Conservation (phyloP, 2,888 invertebrate genomes). For the Trissolcus brochymenae region DNA sequence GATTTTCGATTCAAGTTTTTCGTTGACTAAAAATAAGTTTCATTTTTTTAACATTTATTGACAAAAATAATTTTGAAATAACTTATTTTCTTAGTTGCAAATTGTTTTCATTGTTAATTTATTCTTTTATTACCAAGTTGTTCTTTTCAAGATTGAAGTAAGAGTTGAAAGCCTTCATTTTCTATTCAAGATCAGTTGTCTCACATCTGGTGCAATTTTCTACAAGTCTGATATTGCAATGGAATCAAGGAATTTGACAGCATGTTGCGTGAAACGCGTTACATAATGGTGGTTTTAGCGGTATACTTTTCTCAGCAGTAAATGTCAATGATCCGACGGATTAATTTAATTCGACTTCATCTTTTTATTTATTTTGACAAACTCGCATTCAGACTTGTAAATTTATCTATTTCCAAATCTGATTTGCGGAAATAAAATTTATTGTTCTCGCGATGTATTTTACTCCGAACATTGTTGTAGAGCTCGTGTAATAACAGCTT, state of each 20-base stretch:
- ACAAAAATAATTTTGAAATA: background rate
- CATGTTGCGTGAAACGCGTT: conserved; percentile 1
- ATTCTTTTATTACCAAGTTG: no score
- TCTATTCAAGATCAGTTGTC: background rate
- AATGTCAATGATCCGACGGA: conserved; percentile 11
- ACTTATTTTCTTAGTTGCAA: no score
- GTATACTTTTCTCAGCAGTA: conserved; percentile 3
- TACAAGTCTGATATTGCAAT: background rate
- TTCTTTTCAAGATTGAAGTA: background rate
- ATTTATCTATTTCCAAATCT: no score
- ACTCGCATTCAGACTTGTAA: no score
- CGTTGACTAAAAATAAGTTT: background rate
- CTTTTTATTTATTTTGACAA: no score
- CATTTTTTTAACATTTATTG: background rate
- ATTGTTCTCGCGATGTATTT: no score
- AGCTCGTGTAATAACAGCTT: conserved; percentile 35
- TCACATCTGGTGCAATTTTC: background rate
- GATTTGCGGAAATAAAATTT: no score
- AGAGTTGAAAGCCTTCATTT: background rate
- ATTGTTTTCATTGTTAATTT: no score
- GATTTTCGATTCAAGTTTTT: no score
- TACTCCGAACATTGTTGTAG: background rate
- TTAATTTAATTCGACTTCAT: background rate
- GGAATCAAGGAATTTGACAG: background rate
- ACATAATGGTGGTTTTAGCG: background rate